phyloP scores from a whole-genome alignment of 2,888 invertebrate species.

The Autographa pulchrina region DNA sequence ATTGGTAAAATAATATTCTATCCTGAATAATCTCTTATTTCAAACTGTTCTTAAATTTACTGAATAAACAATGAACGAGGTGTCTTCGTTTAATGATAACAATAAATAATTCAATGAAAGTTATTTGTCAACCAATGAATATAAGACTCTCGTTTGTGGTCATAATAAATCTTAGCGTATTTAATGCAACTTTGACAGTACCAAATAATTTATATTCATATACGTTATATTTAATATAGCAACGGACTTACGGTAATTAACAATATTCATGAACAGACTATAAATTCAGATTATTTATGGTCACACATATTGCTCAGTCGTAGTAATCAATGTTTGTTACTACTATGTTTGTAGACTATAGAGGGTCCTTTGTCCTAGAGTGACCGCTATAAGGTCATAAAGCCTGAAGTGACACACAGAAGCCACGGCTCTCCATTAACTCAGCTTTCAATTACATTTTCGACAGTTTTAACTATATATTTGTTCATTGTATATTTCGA shows the following conservation, averaged over 20 bases:
- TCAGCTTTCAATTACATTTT: too few relatives aligned
- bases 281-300: constrained; percentile 4
- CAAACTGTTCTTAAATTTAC: constrained; percentile 10
- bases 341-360: neutral
- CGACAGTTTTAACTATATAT: too few relatives aligned
- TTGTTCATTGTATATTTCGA: too few relatives aligned
- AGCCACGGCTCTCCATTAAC: neutral
- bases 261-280: neutral
- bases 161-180: too few relatives aligned
- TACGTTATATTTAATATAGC: neutral
- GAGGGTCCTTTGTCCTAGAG: neutral
- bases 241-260: neutral
- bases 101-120: neutral
- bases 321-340: constrained; percentile 4
- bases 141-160: too few relatives aligned
- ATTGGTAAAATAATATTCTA: constrained; percentile 50
- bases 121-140: neutral
- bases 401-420: neutral
- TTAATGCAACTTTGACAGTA: neutral
- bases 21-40: constrained; percentile 29
- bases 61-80: constrained; percentile 14
- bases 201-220: neutral
- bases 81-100: neutral
- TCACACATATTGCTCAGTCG: neutral
- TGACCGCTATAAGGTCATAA: neutral